These are phyloP conservation scores for Agrochola macilenta DNA, from an alignment of 2,888 invertebrate species.

Conservation along the genomic window DNA sequence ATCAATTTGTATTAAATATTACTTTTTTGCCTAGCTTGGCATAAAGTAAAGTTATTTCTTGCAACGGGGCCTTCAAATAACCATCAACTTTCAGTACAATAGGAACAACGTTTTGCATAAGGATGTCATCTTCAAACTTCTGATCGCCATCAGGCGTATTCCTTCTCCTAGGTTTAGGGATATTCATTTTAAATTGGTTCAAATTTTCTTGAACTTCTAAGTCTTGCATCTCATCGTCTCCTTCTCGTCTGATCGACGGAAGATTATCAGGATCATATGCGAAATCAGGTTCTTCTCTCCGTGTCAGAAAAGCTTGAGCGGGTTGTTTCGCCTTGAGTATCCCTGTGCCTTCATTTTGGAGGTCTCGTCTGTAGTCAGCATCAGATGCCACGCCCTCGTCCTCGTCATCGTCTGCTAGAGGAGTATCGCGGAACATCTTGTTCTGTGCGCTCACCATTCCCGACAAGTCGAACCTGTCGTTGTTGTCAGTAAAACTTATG, in stretches of 20 bases:
- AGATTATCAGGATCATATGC: constrained; percentile 41
- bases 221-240: constrained; percentile 69
- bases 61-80: constrained; percentile 71
- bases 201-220: constrained; percentile 71
- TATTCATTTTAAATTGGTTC: constrained; percentile 54
- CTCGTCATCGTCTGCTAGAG: constrained; percentile 10
- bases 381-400: constrained; percentile 8
- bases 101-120: constrained; percentile 79
- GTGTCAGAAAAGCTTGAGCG: not conserved
- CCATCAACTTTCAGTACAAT: constrained; percentile 77
- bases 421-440: constrained; percentile 51
- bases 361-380: constrained; percentile 60
- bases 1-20: not conserved
- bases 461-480: constrained; percentile 79
- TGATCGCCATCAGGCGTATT: constrained; percentile 49
- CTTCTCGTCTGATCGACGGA: constrained; percentile 37
- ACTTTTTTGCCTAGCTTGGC: not conserved
- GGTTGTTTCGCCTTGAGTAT: not conserved
- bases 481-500: constrained; percentile 75
- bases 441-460: constrained; percentile 69
- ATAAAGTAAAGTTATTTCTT: constrained; percentile 11
- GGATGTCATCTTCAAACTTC: constrained; percentile 54
- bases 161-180: constrained; percentile 39
- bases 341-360: constrained; percentile 7
- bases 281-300: constrained; percentile 59